Conservation (phyloP, 2,888 invertebrate species). For the Agrypnus murinus region DNA sequence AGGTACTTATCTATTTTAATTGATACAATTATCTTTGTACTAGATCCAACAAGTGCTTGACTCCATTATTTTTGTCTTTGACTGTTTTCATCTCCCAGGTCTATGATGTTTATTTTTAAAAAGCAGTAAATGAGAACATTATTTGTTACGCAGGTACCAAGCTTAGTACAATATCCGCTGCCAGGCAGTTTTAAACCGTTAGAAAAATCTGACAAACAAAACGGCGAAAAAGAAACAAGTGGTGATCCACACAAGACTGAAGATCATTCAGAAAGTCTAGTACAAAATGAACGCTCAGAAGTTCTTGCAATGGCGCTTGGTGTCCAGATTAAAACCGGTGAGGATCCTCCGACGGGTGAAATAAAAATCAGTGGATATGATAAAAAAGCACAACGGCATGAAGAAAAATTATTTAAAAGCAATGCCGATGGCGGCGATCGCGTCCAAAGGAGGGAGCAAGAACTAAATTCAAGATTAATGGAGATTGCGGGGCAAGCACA, state of each 20-base stretch:
- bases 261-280: slow-evolving; percentile 39
- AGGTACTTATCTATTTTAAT: slow-evolving; percentile 16
- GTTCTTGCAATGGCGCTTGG: slow-evolving; percentile 76
- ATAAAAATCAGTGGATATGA: slow-evolving; percentile 65
- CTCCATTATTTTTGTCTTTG: too few species aligned
- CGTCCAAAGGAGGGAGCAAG: slow-evolving; percentile 29
- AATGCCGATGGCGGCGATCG: slow-evolving; percentile 6
- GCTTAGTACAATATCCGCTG: slow-evolving; percentile 70
- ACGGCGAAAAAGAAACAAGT: slow-evolving; percentile 37
- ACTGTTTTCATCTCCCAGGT: too few species aligned
- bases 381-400: slow-evolving; percentile 60
- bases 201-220: slow-evolving; percentile 53
- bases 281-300: slow-evolving; percentile 68
- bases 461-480: slow-evolving; percentile 53
- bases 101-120: too few species aligned
- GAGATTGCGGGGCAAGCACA: slow-evolving; percentile 65
- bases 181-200: slow-evolving; percentile 62
- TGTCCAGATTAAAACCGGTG: slow-evolving; percentile 69
- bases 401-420: slow-evolving; percentile 24
- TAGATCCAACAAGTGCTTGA: not conserved
- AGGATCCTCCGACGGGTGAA: slow-evolving; percentile 66
- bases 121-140: too few species aligned
- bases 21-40: too few species aligned
- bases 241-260: not conserved
- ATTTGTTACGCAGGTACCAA: slow-evolving; percentile 64